Base-by-base conservation (phyloP, 37 sponge, comb jelly and placozoan species). In the Amphimedon queenslandica region DNA sequence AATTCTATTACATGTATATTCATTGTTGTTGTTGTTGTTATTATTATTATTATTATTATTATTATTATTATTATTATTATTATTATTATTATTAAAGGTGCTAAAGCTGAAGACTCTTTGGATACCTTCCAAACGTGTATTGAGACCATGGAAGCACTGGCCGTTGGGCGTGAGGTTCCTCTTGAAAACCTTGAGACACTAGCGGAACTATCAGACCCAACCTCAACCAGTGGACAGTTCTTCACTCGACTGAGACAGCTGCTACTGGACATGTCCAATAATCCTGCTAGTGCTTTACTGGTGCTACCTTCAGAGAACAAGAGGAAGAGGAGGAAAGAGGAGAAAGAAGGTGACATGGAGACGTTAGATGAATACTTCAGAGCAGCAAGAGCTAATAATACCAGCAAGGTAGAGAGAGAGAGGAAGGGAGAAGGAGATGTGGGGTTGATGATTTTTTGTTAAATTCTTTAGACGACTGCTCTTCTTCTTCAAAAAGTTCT, bases 371-470 rank as follows among this genome's bases (percentile, higher is more conserved):
- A 71, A 10, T 63, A 73, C 3, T 79, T 85, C 25, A 28, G 38
- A 2, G 25, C 8, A 29, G 78, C 68, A 30, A 67, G 72, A 27
- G 31, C 4, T 1, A 36, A 56, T 34, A 63, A 78, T 23, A 60
- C 24, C 2, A 43, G 80, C 20, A 74, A 85, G 80, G 82, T 81
- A 70, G 47, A n/a, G n/a, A n/a, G n/a, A n/a, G n/a, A n/a, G n/a
- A n/a, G n/a, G n/a, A n/a, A n/a, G n/a, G n/a, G n/a, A n/a, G n/a
- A n/a, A n/a, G n/a, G n/a, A n/a, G 65, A 2, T 29, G 20, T 1
- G 37, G 51, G 30, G 28, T 2, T 39, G 11, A 38, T 8, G 13
- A 18, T 4, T 34, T 23, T 13, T 34, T 66, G 38, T 66, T 18
- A 57, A 18, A 18, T 24, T 16, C 35, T 47, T 6, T 58, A 81